Conservation (phyloP, 2,888 invertebrate species). For the Balanococcus diminutus region DNA sequence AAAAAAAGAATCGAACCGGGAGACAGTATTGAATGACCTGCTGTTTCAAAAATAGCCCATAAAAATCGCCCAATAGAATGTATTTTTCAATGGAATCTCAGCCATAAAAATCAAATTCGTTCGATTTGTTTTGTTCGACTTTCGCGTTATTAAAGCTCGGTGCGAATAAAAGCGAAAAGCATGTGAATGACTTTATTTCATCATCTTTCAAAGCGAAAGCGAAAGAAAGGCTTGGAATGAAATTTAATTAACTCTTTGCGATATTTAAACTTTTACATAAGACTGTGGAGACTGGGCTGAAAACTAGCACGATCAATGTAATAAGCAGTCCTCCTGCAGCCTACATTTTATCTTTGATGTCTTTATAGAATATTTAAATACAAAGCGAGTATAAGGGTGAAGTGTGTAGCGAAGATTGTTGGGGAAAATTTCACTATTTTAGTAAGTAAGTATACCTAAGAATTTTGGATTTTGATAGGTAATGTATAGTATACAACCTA, state of each 20-base stretch:
- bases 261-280: not conserved
- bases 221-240: not conserved
- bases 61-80: constrained; percentile 1
- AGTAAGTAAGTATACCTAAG: too few species aligned
- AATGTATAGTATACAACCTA: too few species aligned
- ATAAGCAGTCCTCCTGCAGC: too few species aligned
- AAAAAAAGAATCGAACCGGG: not conserved
- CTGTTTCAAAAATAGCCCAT: constrained; percentile 4
- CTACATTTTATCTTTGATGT: too few species aligned
- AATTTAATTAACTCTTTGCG: not conserved
- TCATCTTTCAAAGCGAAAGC: not conserved
- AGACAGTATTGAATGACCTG: constrained; percentile 1
- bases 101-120: constrained; percentile 27
- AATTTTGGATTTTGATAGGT: too few species aligned
- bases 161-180: not conserved
- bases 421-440: too few species aligned
- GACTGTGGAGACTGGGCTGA: too few species aligned
- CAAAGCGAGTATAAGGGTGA: too few species aligned
- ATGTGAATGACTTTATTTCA: constrained; percentile 17
- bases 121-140: constrained; percentile 6
- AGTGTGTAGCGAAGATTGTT: too few species aligned
- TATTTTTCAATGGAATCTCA: constrained; percentile 6
- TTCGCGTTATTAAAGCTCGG: not conserved
- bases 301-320: too few species aligned
- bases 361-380: too few species aligned